phyloP scores from a whole-genome alignment of 2,797 vertebrate genomes.

The Scleropages formosus region DNA sequence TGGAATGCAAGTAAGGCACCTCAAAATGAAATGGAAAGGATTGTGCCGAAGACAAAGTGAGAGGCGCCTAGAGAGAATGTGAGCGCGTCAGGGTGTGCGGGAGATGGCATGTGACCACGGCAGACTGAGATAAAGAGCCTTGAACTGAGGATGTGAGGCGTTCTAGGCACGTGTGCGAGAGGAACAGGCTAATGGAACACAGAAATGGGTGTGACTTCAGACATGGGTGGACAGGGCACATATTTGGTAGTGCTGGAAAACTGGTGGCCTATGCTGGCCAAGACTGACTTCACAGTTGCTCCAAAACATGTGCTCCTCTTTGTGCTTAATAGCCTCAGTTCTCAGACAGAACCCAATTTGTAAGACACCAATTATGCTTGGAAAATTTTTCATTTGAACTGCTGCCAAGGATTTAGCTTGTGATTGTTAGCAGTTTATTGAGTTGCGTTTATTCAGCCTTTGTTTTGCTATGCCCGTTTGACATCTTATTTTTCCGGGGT shows the following conservation, averaged over 20 bases:
- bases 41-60: neutral
- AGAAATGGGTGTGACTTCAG: neutral
- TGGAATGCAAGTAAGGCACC: neutral
- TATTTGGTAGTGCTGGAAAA: neutral
- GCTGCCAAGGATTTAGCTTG: neutral
- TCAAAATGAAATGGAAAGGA: neutral
- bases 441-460: no score
- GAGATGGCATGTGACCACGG: neutral
- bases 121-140: neutral
- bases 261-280: conserved; percentile 1
- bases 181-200: neutral
- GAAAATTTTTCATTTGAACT: neutral
- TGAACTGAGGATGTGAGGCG: conserved; percentile 1
- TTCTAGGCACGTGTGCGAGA: neutral
- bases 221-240: neutral
- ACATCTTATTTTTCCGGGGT: no score
- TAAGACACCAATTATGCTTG: conserved; percentile 2
- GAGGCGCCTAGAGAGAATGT: neutral
- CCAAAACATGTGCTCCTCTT: neutral
- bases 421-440: neutral
- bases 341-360: neutral
- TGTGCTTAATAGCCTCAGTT: neutral
- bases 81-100: neutral
- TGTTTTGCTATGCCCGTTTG: no score
- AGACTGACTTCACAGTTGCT: neutral